Base-by-base conservation (phyloP, 2,888 invertebrate species). In the Catocala fraxini region DNA sequence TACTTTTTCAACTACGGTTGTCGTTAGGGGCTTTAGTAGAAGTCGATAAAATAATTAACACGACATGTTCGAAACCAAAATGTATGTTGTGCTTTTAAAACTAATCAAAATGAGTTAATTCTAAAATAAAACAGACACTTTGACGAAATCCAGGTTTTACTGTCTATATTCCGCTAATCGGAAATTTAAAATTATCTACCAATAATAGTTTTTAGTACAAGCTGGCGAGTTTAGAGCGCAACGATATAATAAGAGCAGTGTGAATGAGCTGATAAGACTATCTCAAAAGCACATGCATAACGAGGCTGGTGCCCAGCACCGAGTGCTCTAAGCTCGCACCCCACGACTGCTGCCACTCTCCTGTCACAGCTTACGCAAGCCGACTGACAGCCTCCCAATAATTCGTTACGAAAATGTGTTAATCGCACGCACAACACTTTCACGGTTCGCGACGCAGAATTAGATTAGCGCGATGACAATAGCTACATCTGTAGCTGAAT, bases 281-380 rank as follows among this genome's bases (percentile, higher is more conserved):
- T 88, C 85, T 71, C 80, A 66, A 66, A 48, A 52, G 63, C 56
- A 53, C 63, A 70, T 60, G 63, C 60, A 55, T 61, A 34, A 52
- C 48, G 63, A 63, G 70, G 70, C 71, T 63, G 35, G n/a, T 52
- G 55, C 62, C 65, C 56, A 67, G 71, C 65, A 45, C 35, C 61
- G 58, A 67, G 68, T 75, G 82, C 81, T 70, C 79, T 80, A 80
- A 83, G 83, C 86, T 80, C 86, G 83, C 87, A 85, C 90, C 91
- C 91, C 83, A 87, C 79, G 73, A 77, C 80, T 84, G 68, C 89
- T 93, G 93, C 92, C 93, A 93, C 84, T 93, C 93, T 89, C 90
- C 90, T 93, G 93, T 93, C 93, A 93, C 84, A 89, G 93, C 90
- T 94, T 94, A 94, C 92, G 93, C 92, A 93, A 93, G 84, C 84